phyloP scores from a whole-genome alignment of 2,888 invertebrate species.

The Euplexia lucipara region DNA sequence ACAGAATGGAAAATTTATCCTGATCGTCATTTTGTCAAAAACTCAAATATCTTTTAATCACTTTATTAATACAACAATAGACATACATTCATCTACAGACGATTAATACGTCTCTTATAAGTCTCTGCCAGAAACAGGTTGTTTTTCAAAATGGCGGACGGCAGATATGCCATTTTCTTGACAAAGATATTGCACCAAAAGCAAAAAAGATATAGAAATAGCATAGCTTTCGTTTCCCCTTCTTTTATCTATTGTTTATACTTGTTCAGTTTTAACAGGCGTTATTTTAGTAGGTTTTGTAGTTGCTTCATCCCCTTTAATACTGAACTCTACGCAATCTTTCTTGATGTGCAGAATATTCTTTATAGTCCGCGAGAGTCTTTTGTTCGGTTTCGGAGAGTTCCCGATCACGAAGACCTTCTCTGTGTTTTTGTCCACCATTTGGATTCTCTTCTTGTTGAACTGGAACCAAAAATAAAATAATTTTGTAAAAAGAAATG shows the following conservation, averaged over 20 bases:
- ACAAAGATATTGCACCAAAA: too few species aligned
- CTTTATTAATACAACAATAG: too few species aligned
- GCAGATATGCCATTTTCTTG: too few species aligned
- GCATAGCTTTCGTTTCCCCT: too few species aligned
- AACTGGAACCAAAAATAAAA: constrained; percentile 68
- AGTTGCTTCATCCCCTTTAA: constrained; percentile 81
- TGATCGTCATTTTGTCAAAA: too few species aligned
- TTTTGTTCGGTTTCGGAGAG: constrained; percentile 80
- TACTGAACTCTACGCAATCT: constrained; percentile 81
- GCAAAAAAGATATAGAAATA: too few species aligned
- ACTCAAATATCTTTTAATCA: too few species aligned
- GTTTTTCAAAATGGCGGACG: too few species aligned
- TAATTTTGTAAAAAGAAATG: not conserved
- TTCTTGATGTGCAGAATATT: constrained; percentile 84
- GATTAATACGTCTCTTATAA: too few species aligned
- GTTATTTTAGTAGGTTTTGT: constrained; percentile 86
- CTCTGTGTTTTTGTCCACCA: constrained; percentile 80
- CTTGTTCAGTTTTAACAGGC: constrained; percentile 78
- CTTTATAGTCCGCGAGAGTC: constrained; percentile 77
- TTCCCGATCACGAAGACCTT: constrained; percentile 83
- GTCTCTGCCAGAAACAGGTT: too few species aligned
- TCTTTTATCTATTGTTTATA: constrained; percentile 33
- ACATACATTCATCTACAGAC: too few species aligned
- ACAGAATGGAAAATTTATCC: too few species aligned
- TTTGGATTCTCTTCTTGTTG: constrained; percentile 68